Evolutionary conservation across 2,113 vertebrate genomes (phyloP), one percentile per base, ranked within the genome.

Genomic region (Cyanoramphus novaezelandiae): DNA sequence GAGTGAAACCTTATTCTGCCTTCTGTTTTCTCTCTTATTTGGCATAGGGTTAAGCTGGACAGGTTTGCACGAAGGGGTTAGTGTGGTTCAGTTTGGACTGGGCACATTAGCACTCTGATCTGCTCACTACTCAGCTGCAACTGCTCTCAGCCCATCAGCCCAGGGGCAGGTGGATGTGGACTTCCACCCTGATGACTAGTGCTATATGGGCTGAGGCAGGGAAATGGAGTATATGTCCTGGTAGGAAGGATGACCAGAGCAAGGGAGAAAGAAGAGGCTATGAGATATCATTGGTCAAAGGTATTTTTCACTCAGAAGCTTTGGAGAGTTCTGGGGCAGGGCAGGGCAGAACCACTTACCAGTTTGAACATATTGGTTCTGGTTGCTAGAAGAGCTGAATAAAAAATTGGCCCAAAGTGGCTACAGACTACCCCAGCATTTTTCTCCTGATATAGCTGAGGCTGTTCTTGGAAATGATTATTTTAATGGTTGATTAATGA

Each of bases 401-500:
- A 93, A 44, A 44, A 88, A 55, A 37, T 49, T 23, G 21, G 24
- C 37, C 65, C 69, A 20, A 65, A 57, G 55, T 57, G 41, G 57
- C 29, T 83, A 86, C 46, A 59, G 37, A 21, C 19, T 84, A 75
- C 27, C 50, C 24, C 29, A 78, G 52, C 20, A 35, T 83, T 93
- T 59, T 93, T 20, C n/a, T 60, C 69, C 28, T 70, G 20, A 27
- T n/a, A 33, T 31, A 43, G 70, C 65, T 84, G 41, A 84, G 44
- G 72, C 65, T 79, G 33, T 69, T 82, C 77, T 87, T 89, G 57
- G 47, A 97, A 97, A 97, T 14, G 0, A 86, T 94, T 94, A 35
- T 90, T 96, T 97, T 97, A 97, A 93, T 95, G 76, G 88, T 93
- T 96, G 94, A 98, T 98, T 97, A 97, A 97, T 95, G 68, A 97